Evolutionary conservation across 2,113 vertebrate species (phyloP), one percentile per base, ranked within the genome.

Genomic region (Anarhynchus alexandrinus): DNA sequence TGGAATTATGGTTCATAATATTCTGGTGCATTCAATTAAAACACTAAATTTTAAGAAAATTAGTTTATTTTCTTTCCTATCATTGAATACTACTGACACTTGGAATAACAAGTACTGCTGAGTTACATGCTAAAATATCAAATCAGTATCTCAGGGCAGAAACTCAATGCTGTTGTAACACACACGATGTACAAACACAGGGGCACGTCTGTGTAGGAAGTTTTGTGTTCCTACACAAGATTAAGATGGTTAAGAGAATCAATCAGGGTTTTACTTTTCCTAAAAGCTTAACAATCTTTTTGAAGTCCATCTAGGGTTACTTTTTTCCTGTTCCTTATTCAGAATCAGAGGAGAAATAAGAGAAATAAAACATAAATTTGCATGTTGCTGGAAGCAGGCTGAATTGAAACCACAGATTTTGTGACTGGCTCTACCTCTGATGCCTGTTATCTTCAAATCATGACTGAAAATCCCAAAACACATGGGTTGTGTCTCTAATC

Each of bases 11-110:
- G 67, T 65, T 84, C 49, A 73, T 82, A 94, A 88, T 81, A 89
- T 93, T 93, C 93, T 47, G 29, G 26, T 90, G 72, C 32, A 79
- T 86, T 96, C 72, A 87, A 74, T 90, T 97, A 88, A 81, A 94
- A 34, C 54, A 80, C 4, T 69, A 62, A 40, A 61, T 77, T 94
- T 93, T 76, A 90, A 76, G 78, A 80, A 94, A 91, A 91, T 88
- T 51, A 88, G 42, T 85, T 64, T 72, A 14, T 77, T 45, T 90
- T 80, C 29, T 78, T 84, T 81, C 36, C 4, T 73, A 10, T 45
- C 25, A 23, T 70, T 86, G 90, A 94, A 61, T 30, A 69, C 15
- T 30, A 69, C 15, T 55, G 49, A 38, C 26, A 36, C 23, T 87
- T 94, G 55, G 27, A 88, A 36, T 62, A 93, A 84, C 7, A 84